A percentile compares a stretch with the other conserved stretches of the same genome.
phyloP scores from a whole-genome alignment of 2,797 vertebrate genomes.

The Nyctibius grandis region DNA sequence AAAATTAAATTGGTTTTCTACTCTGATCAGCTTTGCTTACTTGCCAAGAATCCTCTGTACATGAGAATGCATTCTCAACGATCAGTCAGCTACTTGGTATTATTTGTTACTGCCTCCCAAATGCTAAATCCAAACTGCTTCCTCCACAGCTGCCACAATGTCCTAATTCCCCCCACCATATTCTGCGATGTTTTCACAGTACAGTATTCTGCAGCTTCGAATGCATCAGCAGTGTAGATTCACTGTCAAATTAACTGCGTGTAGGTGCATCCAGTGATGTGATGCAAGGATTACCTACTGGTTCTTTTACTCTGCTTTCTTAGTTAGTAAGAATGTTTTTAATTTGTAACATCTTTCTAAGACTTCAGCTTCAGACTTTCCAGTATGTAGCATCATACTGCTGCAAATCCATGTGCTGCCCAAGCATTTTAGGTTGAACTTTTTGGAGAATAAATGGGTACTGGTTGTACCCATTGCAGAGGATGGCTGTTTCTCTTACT shows the following conservation, averaged over 20 bases:
- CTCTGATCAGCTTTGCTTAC: background rate
- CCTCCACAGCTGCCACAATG: background rate
- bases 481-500: background rate
- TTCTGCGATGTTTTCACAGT: background rate
- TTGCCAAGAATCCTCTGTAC: background rate
- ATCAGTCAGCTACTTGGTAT: background rate
- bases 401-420: background rate
- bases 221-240: fast-evolving
- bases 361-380: background rate
- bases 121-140: background rate
- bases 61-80: background rate
- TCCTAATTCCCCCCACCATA: background rate
- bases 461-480: background rate
- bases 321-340: background rate
- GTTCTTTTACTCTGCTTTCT: background rate
- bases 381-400: background rate
- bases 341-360: background rate
- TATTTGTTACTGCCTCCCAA: background rate
- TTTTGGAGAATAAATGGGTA: background rate
- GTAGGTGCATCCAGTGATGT: background rate
- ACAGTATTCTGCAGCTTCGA: background rate
- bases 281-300: background rate
- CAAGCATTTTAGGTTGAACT: background rate
- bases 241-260: background rate
- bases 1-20: background rate